Evolutionary conservation across 2,888 invertebrate species (phyloP).

Genomic region (Orchesellides sinensis): DNA sequence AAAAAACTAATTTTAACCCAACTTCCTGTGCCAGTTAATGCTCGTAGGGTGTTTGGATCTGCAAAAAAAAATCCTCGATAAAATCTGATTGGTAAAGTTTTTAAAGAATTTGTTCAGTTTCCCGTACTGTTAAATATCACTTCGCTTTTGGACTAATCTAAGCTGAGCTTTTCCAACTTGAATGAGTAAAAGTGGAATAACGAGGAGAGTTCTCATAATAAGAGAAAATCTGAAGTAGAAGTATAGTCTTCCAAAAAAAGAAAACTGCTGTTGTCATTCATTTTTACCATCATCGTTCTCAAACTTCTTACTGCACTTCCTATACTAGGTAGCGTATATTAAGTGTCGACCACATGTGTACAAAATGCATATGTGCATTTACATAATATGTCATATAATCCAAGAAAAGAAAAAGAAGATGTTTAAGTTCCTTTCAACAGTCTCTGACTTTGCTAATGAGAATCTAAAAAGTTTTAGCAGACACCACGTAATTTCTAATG

Average conservation of each 20-base stretch:
- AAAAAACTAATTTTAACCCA: slow-evolving; percentile 6
- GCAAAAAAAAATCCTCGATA: slow-evolving; percentile 42
- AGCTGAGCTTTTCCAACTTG: neutral
- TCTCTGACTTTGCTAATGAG: slow-evolving; percentile 58
- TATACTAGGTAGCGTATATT: neutral
- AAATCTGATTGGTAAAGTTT: slow-evolving; percentile 54
- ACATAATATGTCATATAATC: neutral
- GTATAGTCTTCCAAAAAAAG: neutral
- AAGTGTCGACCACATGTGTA: too few species aligned
- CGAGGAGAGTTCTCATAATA: neutral
- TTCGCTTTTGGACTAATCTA: slow-evolving; percentile 16
- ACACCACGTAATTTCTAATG: slow-evolving; percentile 58
- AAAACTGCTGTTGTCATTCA: slow-evolving; percentile 43
- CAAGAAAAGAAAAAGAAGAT: neutral
- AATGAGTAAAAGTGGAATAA: neutral
- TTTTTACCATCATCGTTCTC: slow-evolving; percentile 16
- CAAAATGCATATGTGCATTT: neutral
- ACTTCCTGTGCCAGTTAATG: too few species aligned
- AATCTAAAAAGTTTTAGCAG: slow-evolving; percentile 58
- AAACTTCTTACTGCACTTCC: neutral
- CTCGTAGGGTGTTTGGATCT: too few species aligned
- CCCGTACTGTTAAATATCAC: neutral
- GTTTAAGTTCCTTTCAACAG: neutral
- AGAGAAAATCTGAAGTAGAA: neutral
- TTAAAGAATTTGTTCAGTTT: neutral